These are phyloP conservation scores for Cryptus viduatorius DNA, from an alignment of 2,888 invertebrate species.

Conservation along the genomic window DNA sequence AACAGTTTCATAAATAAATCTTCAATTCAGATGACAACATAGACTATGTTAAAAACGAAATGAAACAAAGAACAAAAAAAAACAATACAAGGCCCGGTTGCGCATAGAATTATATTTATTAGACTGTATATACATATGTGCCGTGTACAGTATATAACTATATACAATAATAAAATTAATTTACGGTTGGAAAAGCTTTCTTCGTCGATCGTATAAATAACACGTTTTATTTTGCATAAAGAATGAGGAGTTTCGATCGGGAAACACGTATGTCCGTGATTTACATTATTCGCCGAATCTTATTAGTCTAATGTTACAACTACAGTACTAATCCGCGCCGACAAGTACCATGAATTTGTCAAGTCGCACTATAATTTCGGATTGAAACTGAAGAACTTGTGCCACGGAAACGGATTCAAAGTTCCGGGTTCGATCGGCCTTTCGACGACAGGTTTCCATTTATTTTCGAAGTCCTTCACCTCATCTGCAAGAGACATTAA, in stretches of 20 bases:
- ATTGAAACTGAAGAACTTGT: slow-evolving; percentile 79
- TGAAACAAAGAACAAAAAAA: slow-evolving; percentile 31
- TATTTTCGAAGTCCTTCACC: slow-evolving; percentile 72
- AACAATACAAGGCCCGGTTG: slow-evolving; percentile 56
- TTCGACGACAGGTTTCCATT: slow-evolving; percentile 68
- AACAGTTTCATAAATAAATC: slow-evolving; percentile 23
- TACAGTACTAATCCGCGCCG: slow-evolving; percentile 41
- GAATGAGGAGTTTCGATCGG: not conserved
- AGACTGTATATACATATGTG: slow-evolving; percentile 73
- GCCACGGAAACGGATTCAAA: slow-evolving; percentile 77
- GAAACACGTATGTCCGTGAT: not conserved
- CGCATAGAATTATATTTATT: slow-evolving; percentile 70
- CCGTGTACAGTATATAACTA: slow-evolving; percentile 72
- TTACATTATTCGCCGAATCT: slow-evolving; percentile 20
- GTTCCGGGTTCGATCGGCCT: slow-evolving; percentile 55
- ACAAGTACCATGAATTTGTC: not conserved
- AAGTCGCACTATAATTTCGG: slow-evolving; percentile 77
- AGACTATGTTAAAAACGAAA: slow-evolving; percentile 2
- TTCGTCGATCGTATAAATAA: slow-evolving; percentile 10
- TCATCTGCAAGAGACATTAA: slow-evolving; percentile 72
- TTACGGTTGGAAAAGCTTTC: slow-evolving; percentile 70
- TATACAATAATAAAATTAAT: slow-evolving; percentile 77
- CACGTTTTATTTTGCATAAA: slow-evolving; percentile 13
- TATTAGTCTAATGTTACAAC: slow-evolving; percentile 40
- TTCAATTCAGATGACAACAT: slow-evolving; percentile 15